A percentile compares a stretch with the other conserved stretches of the same genome.
phyloP scores from a whole-genome alignment of 2,888 invertebrate genomes.

The Apodemia mormo region DNA sequence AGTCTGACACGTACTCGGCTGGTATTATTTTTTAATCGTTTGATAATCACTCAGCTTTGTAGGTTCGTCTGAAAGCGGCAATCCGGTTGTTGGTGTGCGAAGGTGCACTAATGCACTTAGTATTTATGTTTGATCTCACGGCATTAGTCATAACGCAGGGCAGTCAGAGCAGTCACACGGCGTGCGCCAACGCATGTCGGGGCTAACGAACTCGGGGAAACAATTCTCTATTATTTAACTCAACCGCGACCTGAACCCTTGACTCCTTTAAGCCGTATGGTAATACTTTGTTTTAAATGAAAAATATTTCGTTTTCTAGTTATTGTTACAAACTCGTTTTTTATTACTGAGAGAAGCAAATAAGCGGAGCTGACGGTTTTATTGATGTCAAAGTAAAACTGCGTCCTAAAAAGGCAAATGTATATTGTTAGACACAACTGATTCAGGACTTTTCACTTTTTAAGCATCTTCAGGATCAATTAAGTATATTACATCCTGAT shows the following conservation, averaged over 20 bases:
- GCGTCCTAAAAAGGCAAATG: no score
- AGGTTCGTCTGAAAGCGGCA: slow-evolving; percentile 7
- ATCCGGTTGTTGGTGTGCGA: slow-evolving; percentile 4
- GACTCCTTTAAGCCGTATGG: slow-evolving; percentile 27
- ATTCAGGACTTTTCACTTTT: no score
- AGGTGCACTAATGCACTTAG: slow-evolving; percentile 12
- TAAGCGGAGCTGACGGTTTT: no score
- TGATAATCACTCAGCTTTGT: slow-evolving; percentile 1
- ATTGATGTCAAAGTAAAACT: no score
- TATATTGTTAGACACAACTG: no score
- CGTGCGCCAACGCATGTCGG: no score
- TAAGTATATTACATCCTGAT: no score
- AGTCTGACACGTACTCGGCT: no score
- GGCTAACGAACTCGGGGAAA: slow-evolving; percentile 53
- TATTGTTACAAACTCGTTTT: neutral
- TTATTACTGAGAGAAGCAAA: no score
- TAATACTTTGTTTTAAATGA: slow-evolving; percentile 25
- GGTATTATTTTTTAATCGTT: neutral
- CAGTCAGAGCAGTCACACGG: no score
- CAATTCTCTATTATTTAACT: slow-evolving; percentile 53
- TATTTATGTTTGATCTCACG: slow-evolving; percentile 11
- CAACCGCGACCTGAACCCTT: slow-evolving; percentile 40
- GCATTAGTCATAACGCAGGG: slow-evolving; percentile 11
- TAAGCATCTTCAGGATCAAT: no score
- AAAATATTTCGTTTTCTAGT: slow-evolving; percentile 6